Evolutionary conservation across 2,888 invertebrate genomes (phyloP).

Genomic region (Temnothorax ravouxi): DNA sequence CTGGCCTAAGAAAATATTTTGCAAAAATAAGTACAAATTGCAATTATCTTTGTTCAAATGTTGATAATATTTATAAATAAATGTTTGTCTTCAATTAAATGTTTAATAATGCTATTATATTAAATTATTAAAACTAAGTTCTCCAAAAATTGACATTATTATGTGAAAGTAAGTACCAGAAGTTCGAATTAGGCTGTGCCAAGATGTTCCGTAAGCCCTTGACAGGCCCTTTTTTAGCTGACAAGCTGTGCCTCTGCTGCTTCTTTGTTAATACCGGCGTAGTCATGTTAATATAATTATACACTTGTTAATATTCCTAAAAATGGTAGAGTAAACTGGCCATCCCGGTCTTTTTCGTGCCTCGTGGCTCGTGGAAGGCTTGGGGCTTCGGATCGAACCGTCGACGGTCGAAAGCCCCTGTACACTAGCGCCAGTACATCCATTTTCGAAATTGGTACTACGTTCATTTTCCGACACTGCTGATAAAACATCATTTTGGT

Average conservation of each 20-base stretch:
- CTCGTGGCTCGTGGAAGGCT: too few relatives aligned
- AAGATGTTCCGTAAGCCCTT: conserved; percentile 82
- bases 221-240: conserved; percentile 77
- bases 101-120: background rate
- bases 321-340: too few relatives aligned
- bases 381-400: too few relatives aligned
- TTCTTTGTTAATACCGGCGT: conserved; percentile 76
- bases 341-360: too few relatives aligned
- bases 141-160: background rate
- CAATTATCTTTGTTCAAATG: background rate
- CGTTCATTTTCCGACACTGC: too few relatives aligned
- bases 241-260: conserved; percentile 77
- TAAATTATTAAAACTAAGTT: background rate
- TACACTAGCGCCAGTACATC: too few relatives aligned
- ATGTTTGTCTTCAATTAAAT: background rate
- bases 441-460: too few relatives aligned
- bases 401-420: too few relatives aligned
- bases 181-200: conserved; percentile 77
- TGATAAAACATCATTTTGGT: too few relatives aligned
- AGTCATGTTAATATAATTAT: conserved; percentile 53
- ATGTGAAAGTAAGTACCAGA: conserved; percentile 75
- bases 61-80: background rate
- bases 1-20: conserved; percentile 77
- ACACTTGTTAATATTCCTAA: background rate
- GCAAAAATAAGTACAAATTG: conserved; percentile 14